Evolutionary conservation across 1,140 invertebrate species (phyloP).

Genomic region (Sminthurides bifidus): DNA sequence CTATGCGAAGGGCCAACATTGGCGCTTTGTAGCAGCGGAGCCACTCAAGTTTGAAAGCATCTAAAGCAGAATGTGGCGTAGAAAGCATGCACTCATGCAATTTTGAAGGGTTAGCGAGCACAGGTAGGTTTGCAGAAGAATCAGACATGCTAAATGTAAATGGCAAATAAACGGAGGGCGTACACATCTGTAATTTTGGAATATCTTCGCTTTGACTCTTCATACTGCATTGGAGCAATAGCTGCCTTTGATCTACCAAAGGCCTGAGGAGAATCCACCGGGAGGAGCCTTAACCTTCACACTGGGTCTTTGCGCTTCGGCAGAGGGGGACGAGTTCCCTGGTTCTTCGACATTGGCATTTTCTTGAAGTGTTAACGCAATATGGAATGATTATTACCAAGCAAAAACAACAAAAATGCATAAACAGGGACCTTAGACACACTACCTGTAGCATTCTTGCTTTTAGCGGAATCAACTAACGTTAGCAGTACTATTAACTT

Average conservation of each 20-base stretch:
- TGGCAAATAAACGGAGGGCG: neutral
- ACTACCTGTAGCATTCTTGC: too few species aligned
- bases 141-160: neutral
- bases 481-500: too few species aligned
- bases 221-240: slow-evolving; percentile 21
- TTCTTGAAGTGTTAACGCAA: too few species aligned
- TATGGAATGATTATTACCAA: too few species aligned
- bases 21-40: neutral
- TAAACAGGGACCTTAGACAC: too few species aligned
- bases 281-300: slow-evolving; percentile 32
- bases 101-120: neutral
- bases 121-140: too few species aligned
- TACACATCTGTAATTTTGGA: neutral
- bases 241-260: slow-evolving; percentile 27
- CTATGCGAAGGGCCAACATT: too few species aligned
- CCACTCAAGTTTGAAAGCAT: neutral
- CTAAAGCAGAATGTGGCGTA: neutral
- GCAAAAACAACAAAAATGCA: too few species aligned
- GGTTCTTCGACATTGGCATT: too few species aligned
- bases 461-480: too few species aligned
- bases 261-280: slow-evolving; percentile 33
- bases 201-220: too few species aligned
- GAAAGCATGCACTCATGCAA: neutral
- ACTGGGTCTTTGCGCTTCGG: slow-evolving; percentile 16
- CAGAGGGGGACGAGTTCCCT: too few species aligned